These are phyloP conservation scores for Episyrphus balteatus DNA, from an alignment of 1,140 invertebrate species.

Conservation along the genomic window DNA sequence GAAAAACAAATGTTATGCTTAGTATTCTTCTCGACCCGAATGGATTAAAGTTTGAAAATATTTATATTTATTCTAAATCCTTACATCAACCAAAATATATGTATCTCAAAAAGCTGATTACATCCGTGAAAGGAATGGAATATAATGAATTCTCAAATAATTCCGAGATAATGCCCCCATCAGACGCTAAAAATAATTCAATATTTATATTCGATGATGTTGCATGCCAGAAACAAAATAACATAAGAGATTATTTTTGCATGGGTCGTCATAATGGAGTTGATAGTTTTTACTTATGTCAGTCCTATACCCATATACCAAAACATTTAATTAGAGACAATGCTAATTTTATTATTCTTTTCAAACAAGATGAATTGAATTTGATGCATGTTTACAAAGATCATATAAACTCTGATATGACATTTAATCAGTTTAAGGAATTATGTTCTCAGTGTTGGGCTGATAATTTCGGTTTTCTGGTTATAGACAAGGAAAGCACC, in stretches of 20 bases:
- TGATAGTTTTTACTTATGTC: constrained; percentile 30
- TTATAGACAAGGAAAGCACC: constrained; percentile 23
- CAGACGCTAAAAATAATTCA: constrained; percentile 19
- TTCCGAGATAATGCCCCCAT: constrained; percentile 16
- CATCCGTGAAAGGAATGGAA: constrained; percentile 17
- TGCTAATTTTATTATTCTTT: constrained; percentile 31
- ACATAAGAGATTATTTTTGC: constrained; percentile 29
- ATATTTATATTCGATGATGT: constrained; percentile 36
- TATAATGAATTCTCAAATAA: constrained; percentile 21
- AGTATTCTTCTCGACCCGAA: constrained; percentile 21
- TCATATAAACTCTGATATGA: constrained; percentile 33
- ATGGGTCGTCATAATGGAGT: constrained; percentile 32
- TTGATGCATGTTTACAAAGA: constrained; percentile 36
- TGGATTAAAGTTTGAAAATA: constrained; percentile 32
- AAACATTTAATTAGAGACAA: constrained; percentile 38
- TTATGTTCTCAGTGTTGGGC: constrained; percentile 27
- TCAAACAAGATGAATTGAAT: constrained; percentile 37
- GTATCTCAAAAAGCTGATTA: constrained; percentile 18
- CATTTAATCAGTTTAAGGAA: constrained; percentile 23
- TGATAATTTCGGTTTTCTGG: constrained; percentile 19
- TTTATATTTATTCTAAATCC: constrained; percentile 35
- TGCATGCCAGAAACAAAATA: constrained; percentile 30
- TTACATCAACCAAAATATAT: constrained; percentile 30
- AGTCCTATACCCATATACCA: constrained; percentile 33
- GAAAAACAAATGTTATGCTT: constrained; percentile 33